Conservation (phyloP, 2,888 invertebrate species). For the Xylota segnis region DNA sequence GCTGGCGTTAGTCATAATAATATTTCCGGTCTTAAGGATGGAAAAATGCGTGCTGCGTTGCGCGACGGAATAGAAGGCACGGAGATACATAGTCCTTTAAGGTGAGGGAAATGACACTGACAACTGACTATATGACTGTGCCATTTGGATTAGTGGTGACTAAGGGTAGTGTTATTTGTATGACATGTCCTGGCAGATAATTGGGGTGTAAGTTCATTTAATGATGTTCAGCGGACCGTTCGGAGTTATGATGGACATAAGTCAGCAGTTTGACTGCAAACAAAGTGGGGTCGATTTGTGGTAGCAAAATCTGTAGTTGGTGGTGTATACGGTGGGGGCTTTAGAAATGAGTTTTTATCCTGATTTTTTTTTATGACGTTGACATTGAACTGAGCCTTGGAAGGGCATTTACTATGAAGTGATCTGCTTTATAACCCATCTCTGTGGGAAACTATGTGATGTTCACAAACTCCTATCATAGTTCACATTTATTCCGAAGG, state of each 20-base stretch:
- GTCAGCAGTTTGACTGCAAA: slow-evolving; percentile 28
- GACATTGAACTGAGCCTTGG: too few relatives aligned
- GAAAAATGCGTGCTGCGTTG: slow-evolving; percentile 29
- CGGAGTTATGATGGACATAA: slow-evolving; percentile 38
- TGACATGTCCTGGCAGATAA: slow-evolving; percentile 53
- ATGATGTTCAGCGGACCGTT: slow-evolving; percentile 47
- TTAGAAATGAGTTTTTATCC: background rate
- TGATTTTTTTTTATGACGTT: too few relatives aligned
- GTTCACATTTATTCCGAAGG: too few relatives aligned
- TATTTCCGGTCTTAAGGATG: slow-evolving; percentile 33
- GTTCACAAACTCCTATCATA: too few relatives aligned
- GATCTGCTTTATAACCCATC: too few relatives aligned
- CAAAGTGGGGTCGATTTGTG: background rate
- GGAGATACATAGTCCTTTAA: background rate
- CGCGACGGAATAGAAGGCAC: background rate
- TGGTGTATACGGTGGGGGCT: background rate
- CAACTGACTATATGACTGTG: slow-evolving; percentile 11
- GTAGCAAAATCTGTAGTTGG: background rate
- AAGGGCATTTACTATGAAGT: too few relatives aligned
- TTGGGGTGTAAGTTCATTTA: slow-evolving; percentile 55
- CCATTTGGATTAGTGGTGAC: slow-evolving; percentile 51
- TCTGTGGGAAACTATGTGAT: too few relatives aligned
- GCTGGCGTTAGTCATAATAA: slow-evolving; percentile 61
- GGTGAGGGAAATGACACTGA: slow-evolving; percentile 13
- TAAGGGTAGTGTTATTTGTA: slow-evolving; percentile 42